Conservation (phyloP, 2,797 vertebrate genomes). For the Aphelocoma californica region DNA sequence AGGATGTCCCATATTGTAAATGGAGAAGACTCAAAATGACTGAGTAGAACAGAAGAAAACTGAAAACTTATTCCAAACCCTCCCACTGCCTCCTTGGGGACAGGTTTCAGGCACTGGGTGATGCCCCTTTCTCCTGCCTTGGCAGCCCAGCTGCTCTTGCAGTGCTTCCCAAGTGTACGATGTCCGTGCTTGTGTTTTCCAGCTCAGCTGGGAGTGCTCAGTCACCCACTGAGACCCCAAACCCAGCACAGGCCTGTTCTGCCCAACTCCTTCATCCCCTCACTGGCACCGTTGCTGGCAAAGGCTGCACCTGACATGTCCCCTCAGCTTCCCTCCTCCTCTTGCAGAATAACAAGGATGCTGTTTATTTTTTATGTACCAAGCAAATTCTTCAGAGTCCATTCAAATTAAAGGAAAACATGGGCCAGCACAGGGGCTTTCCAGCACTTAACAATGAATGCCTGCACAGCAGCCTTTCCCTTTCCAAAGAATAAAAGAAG, state of each 20-base stretch:
- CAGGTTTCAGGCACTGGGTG: not conserved
- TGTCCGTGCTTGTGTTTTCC: not conserved
- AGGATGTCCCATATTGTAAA: not conserved
- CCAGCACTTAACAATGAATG: not conserved
- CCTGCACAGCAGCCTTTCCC: not conserved
- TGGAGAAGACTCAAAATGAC: not conserved
- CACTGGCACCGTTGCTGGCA: not conserved
- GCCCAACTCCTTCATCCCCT: not conserved
- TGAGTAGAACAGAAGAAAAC: not conserved
- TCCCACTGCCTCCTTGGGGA: rapidly evolving
- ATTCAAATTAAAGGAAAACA: not conserved
- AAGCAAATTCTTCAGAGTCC: not conserved
- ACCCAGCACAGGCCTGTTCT: not conserved
- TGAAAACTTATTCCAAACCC: not conserved
- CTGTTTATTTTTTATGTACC: not conserved
- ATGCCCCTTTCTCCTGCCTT: not conserved
- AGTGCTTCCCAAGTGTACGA: rapidly evolving
- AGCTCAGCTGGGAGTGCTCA: not conserved
- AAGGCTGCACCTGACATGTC: not conserved
- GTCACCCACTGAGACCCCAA: not conserved
- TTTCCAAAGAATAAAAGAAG: not conserved
- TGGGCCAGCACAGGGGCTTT: not conserved
- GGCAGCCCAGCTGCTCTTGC: not conserved
- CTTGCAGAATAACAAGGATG: not conserved
- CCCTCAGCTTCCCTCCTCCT: not conserved